These are phyloP conservation scores for Bombus waltoni DNA, from an alignment of 1,140 invertebrate genomes.

Conservation along the genomic window DNA sequence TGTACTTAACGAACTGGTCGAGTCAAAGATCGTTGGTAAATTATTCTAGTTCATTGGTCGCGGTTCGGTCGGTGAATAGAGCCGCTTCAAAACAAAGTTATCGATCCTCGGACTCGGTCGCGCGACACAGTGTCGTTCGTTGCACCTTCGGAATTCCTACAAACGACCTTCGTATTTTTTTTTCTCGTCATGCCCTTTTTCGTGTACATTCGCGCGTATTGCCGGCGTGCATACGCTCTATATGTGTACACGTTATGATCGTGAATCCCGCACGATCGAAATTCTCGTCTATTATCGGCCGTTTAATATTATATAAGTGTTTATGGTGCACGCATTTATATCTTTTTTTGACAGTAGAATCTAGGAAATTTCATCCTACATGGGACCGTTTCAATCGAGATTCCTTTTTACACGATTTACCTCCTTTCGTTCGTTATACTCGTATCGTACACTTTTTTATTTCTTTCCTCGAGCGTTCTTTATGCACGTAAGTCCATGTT, in stretches of 20 bases:
- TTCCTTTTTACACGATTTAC: too few species aligned
- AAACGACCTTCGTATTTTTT: constrained; percentile 61
- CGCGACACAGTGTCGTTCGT: constrained; percentile 41
- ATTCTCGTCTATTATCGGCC: constrained; percentile 24
- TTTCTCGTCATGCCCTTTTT: neutral
- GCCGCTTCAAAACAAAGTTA: constrained; percentile 46
- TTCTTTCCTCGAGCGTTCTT: too few species aligned
- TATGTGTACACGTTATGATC: constrained; percentile 48
- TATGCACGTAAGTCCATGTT: too few species aligned
- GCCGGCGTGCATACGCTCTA: constrained; percentile 36
- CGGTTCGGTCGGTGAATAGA: constrained; percentile 7
- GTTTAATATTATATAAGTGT: neutral
- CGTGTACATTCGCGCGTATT: constrained; percentile 54
- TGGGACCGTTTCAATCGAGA: too few species aligned
- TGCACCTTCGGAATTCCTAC: constrained; percentile 64
- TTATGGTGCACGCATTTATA: neutral
- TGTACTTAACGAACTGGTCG: neutral
- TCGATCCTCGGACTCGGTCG: constrained; percentile 41
- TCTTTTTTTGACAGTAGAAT: too few species aligned
- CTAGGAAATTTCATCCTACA: too few species aligned
- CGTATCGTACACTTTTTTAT: too few species aligned
- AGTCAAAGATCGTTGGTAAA: constrained; percentile 24
- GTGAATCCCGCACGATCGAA: constrained; percentile 42
- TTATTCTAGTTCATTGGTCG: constrained; percentile 18
- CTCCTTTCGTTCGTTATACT: too few species aligned